Evolutionary conservation across 53 echinoderm and acorn worm species (phyloP), one percentile per base, ranked within the genome.

Genomic region (Astropecten irregularis): DNA sequence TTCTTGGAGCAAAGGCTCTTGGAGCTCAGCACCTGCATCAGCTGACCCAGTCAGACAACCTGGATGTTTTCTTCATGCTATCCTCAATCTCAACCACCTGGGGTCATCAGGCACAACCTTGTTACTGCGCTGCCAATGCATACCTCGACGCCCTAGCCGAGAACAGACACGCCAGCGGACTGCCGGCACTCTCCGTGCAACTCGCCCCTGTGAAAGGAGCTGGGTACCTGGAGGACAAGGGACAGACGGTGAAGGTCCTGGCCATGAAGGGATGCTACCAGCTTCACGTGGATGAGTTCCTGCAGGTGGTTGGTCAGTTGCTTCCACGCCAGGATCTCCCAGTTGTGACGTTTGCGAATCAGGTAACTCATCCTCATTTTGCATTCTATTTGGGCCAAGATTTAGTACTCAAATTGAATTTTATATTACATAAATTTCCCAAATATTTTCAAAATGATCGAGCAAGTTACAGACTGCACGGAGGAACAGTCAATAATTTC

Each of bases 211-310:
- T 85, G 32, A 71, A 58, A 52, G 86, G 86, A 33, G 86, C 86
- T 18, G 86, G 86, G 46, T 85, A 85, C 44, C 57, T 86, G 28
- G 87, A 87, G 26, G 81, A 71, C 53, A 83, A 86, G 34, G 87
- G 60, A n/a, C 68, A 79, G 22, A 84, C 55, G 8, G 84, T 83
- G 37, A 83, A 87, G 27, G 69, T 71, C 22, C 66, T 85, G 53
- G 66, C 61, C 39, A 76, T 76, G 65, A 73, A 86, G 31, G 84
- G 73, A 26, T 84, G 74, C 39, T 46, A 60, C 21, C 77, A 88
- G 37, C 88, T 96, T 32, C 94, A 96, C 51, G 88, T 94, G 15
- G 88, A 96, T 22, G 94, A 96, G 66, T 93, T 96, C 61, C 62
- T 96, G 79, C 22, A 85, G 54, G 82, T 89, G 9, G 67, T 96